A percentile compares a stretch with the other conserved stretches of the same genome.
phyloP scores from a whole-genome alignment of 1,140 invertebrate species.

The Zaprionus vittiger region DNA sequence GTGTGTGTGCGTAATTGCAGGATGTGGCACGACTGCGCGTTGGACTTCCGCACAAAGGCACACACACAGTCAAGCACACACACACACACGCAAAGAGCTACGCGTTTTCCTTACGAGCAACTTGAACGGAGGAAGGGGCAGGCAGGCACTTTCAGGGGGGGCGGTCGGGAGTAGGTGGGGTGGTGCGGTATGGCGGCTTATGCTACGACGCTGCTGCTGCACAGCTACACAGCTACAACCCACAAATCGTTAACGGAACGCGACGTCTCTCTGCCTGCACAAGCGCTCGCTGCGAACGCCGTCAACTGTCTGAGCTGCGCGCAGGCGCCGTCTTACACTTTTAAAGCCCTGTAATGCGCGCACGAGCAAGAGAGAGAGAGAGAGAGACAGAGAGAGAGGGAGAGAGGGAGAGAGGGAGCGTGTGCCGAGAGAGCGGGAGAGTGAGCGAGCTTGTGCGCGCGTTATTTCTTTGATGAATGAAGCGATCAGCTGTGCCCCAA shows the following conservation, averaged over 20 bases:
- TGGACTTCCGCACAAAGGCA: constrained; percentile 20
- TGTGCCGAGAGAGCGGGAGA: constrained; percentile 1
- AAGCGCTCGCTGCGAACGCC: constrained; percentile 70
- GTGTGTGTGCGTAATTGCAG: constrained; percentile 41
- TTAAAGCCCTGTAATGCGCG: constrained; percentile 54
- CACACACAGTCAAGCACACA: constrained; percentile 12
- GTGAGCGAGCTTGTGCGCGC: neutral
- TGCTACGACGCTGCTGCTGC: too few relatives aligned
- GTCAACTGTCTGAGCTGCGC: constrained; percentile 75
- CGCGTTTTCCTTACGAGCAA: constrained; percentile 18
- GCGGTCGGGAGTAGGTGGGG: neutral
- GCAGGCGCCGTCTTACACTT: constrained; percentile 65
- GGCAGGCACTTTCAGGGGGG: neutral
- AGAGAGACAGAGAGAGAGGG: constrained; percentile 3
- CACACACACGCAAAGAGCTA: constrained; percentile 4
- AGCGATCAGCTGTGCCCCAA: constrained; percentile 44
- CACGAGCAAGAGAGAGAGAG: constrained; percentile 1
- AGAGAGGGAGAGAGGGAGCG: constrained; percentile 7
- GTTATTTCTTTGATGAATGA: constrained; percentile 39
- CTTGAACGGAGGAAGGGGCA: neutral
- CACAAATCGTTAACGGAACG: constrained; percentile 41
- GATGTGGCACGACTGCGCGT: constrained; percentile 30
- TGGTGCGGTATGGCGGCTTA: neutral
- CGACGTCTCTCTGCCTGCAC: constrained; percentile 50
- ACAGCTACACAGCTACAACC: constrained; percentile 9